Conservation (phyloP, 2,113 vertebrate species). For the Neodontobutis hainanensis region DNA sequence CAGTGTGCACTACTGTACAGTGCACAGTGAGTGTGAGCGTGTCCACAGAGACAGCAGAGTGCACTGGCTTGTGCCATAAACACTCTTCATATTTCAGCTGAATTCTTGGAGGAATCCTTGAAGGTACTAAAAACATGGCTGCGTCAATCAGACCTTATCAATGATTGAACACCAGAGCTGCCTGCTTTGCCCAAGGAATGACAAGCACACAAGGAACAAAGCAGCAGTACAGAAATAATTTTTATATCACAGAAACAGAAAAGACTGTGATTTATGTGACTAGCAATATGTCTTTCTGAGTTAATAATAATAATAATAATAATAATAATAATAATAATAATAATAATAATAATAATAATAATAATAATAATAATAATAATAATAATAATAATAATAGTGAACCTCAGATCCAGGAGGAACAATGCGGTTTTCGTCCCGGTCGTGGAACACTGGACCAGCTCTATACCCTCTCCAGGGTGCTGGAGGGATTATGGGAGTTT, state of each 20-base stretch:
- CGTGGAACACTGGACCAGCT: no score
- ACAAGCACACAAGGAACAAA: neutral
- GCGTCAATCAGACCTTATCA: conserved; percentile 49
- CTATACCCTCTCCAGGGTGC: no score
- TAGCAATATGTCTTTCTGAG: neutral
- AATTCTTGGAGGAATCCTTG: conserved; percentile 12
- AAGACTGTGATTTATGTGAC: no score
- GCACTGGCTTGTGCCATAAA: conserved; percentile 18
- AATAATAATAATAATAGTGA: no score
- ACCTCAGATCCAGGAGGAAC: no score
- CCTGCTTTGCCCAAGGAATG: conserved; percentile 6
- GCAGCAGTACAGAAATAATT: neutral
- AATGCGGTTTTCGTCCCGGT: no score
- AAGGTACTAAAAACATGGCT: conserved; percentile 22
- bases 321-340: no score
- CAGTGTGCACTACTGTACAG: neutral
- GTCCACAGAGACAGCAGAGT: conserved; percentile 25
- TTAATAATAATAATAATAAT: no score
- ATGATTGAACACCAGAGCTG: conserved; percentile 43
- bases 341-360: no score
- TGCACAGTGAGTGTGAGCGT: conserved; percentile 9
- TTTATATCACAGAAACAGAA: neutral
- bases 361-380: no score
- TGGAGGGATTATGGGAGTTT: no score
- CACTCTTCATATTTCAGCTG: conserved; percentile 30